A percentile compares a stretch with the other conserved stretches of the same genome.
These are phyloP conservation scores for Brachynemurus nebulosus DNA, from an alignment of 2,888 invertebrate genomes.

Conservation along the genomic window DNA sequence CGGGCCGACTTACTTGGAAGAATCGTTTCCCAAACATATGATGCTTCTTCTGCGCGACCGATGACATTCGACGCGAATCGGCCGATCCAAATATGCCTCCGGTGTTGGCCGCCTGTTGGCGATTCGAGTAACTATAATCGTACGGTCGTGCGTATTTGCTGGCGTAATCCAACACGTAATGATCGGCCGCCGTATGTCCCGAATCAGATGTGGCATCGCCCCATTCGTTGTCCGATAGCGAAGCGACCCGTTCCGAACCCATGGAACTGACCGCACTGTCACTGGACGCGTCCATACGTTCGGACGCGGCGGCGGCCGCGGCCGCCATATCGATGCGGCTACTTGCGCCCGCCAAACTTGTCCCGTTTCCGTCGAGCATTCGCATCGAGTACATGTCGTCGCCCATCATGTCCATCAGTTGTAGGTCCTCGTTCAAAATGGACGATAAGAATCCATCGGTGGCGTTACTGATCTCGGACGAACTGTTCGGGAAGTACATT, in stretches of 20 bases:
- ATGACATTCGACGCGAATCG: constrained; percentile 40
- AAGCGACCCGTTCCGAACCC: constrained; percentile 82
- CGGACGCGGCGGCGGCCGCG: constrained; percentile 27
- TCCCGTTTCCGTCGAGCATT: constrained; percentile 51
- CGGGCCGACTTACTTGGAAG: constrained; percentile 52
- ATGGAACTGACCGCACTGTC: constrained; percentile 88
- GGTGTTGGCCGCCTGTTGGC: constrained; percentile 33
- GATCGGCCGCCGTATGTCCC: constrained; percentile 35
- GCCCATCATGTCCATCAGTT: constrained; percentile 85
- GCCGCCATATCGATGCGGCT: constrained; percentile 20
- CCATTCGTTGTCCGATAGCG: constrained; percentile 81
- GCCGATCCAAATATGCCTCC: constrained; percentile 30
- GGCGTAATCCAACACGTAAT: constrained; percentile 4
- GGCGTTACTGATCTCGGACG: constrained; percentile 55
- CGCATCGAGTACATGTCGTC: constrained; percentile 84
- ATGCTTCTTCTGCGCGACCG: constrained; percentile 77
- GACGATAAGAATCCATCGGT: constrained; percentile 79
- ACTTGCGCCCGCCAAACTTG: constrained; percentile 30
- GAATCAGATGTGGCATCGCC: constrained; percentile 79
- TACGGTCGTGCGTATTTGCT: constrained; percentile 64
- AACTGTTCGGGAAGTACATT: constrained; percentile 67
- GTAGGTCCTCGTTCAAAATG: constrained; percentile 75
- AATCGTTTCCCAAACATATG: constrained; percentile 85
- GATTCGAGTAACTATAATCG: constrained; percentile 49
- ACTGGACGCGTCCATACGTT: constrained; percentile 71